Evolutionary conservation across 2,888 invertebrate species (phyloP).

Genomic region (Calliopum simillimum): DNA sequence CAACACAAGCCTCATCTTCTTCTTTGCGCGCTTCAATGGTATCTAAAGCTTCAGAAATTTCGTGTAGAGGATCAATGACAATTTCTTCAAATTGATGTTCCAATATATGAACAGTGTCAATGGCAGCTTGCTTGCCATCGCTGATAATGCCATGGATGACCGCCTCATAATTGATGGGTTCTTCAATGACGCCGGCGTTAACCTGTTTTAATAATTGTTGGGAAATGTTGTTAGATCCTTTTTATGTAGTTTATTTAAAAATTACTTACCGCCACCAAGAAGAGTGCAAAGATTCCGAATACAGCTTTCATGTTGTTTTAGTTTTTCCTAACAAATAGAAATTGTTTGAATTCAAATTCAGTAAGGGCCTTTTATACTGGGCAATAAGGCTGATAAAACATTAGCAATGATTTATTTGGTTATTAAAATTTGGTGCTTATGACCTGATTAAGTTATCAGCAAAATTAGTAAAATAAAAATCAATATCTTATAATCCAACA

Average conservation of each 20-base stretch:
- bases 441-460: neutral
- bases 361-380: neutral
- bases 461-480: neutral
- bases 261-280: constrained; percentile 34
- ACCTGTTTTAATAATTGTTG: neutral
- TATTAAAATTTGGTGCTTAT: neutral
- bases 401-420: too few species aligned
- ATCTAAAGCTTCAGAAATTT: constrained; percentile 51
- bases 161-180: constrained; percentile 44
- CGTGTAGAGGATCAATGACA: constrained; percentile 51
- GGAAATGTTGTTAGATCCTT: neutral
- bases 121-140: constrained; percentile 47
- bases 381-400: too few species aligned
- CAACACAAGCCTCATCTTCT: constrained; percentile 50
- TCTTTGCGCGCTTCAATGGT: constrained; percentile 51
- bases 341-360: neutral
- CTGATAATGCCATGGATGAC: constrained; percentile 45
- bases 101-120: constrained; percentile 47
- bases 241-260: too few species aligned
- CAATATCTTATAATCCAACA: neutral
- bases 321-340: neutral
- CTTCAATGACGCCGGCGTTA: constrained; percentile 36
- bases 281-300: constrained; percentile 37
- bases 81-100: constrained; percentile 52
- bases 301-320: constrained; percentile 40